Percentiles rank a stretch among this genome's conserved stretches.
Conservation (phyloP, 2,113 vertebrate species). For the Indri indri region DNA sequence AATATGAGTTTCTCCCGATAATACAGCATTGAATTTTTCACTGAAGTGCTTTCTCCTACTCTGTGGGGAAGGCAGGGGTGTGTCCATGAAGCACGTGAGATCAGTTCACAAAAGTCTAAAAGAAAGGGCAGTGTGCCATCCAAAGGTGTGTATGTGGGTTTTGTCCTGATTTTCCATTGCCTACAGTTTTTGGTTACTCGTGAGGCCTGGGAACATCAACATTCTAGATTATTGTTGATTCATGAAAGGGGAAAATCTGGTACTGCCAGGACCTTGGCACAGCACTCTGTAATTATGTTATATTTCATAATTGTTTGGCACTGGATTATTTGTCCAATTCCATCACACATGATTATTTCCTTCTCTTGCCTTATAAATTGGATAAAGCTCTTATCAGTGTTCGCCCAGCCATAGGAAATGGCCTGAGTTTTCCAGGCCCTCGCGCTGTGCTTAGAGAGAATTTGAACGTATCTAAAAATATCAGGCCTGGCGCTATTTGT, state of each 20-base stretch:
- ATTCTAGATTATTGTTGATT: slow-evolving; percentile 7
- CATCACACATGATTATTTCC: slow-evolving; percentile 76
- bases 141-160: neutral
- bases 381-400: slow-evolving; percentile 75
- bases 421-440: slow-evolving; percentile 58
- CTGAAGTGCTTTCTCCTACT: neutral
- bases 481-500: slow-evolving; percentile 43
- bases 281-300: slow-evolving; percentile 55
- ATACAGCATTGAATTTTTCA: neutral
- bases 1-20: neutral
- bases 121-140: neutral
- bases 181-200: neutral
- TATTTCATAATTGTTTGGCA: slow-evolving; percentile 66
- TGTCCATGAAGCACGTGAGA: neutral
- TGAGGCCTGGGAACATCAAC: neutral
- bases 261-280: slow-evolving; percentile 39
- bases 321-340: slow-evolving; percentile 74
- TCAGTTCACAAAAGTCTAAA: neutral
- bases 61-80: neutral
- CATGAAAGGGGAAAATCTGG: neutral
- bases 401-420: slow-evolving; percentile 53
- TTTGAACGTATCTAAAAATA: slow-evolving; percentile 65
- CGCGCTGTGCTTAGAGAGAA: slow-evolving; percentile 60
- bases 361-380: slow-evolving; percentile 74
- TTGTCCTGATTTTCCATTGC: slow-evolving; percentile 10